phyloP scores from a whole-genome alignment of 2,797 vertebrate species.

The Limosa lapponica region DNA sequence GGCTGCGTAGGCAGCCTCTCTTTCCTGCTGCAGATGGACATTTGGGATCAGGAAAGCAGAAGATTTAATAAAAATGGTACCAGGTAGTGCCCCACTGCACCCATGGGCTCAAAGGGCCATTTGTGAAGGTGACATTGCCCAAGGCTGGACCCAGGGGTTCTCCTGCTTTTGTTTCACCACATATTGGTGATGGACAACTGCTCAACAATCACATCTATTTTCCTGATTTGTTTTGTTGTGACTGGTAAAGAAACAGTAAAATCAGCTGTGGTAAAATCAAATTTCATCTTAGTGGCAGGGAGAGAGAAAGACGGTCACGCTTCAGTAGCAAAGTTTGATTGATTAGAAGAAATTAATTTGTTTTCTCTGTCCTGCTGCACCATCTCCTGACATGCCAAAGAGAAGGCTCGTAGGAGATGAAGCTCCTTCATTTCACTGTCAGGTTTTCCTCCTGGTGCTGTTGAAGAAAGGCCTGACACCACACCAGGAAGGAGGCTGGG shows the following conservation, averaged over 20 bases:
- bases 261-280: neutral
- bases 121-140: neutral
- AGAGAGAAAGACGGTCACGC: slow-evolving; percentile 41
- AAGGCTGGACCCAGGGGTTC: neutral
- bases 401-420: slow-evolving; percentile 3
- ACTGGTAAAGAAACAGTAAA: neutral
- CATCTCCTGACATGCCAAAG: slow-evolving; percentile 3
- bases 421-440: slow-evolving; percentile 43
- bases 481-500: slow-evolving; percentile 10
- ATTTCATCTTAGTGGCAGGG: slow-evolving; percentile 33
- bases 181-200: neutral
- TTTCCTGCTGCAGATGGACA: neutral
- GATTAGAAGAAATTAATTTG: slow-evolving; percentile 61
- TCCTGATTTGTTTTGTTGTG: neutral
- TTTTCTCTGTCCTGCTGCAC: slow-evolving; percentile 15
- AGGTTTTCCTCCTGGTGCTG: slow-evolving; percentile 50
- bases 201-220: neutral
- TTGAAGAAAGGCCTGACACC: slow-evolving; percentile 11
- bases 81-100: neutral
- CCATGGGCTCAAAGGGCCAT: neutral
- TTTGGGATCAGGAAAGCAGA: neutral
- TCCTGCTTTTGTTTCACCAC: neutral
- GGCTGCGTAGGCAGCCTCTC: neutral
- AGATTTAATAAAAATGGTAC: neutral
- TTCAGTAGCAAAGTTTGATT: slow-evolving; percentile 58